These are phyloP conservation scores for Leptopilina drosophilae DNA, from an alignment of 2,888 invertebrate species.

Conservation along the genomic window DNA sequence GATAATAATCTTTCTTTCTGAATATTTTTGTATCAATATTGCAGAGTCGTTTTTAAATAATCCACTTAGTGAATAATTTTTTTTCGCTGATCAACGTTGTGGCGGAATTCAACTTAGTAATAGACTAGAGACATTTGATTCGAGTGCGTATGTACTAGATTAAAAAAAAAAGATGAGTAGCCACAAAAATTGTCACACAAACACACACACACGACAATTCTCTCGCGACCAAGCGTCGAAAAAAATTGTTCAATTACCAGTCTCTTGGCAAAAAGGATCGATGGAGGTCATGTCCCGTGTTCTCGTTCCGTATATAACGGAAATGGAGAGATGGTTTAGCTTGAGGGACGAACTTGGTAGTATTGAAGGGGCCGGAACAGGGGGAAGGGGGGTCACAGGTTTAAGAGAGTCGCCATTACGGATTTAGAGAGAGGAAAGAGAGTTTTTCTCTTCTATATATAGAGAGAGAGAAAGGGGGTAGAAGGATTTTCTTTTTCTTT, in stretches of 20 bases:
- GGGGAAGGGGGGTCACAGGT: not conserved
- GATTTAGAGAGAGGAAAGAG: not conserved
- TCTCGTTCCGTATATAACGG: slow-evolving; percentile 13
- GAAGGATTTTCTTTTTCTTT: not conserved
- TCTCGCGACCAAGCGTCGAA: slow-evolving; percentile 1
- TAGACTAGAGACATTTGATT: no score
- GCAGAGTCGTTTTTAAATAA: no score
- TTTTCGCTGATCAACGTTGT: no score
- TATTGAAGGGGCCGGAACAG: not conserved
- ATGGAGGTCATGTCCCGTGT: slow-evolving; percentile 28
- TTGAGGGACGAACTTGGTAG: slow-evolving; percentile 1
- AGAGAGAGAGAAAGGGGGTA: no score
- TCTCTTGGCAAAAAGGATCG: slow-evolving; percentile 23
- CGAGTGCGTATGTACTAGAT: no score
- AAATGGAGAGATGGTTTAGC: slow-evolving; percentile 7
- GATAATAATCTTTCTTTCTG: no score
- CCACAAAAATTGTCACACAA: not conserved
- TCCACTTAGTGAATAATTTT: no score
- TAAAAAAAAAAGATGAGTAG: no score
- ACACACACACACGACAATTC: not conserved
- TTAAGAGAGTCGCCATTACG: slow-evolving; percentile 3
- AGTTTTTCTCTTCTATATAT: no score
- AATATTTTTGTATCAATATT: no score
- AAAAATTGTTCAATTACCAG: slow-evolving; percentile 33
- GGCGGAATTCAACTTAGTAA: no score